Evolutionary conservation across 2,888 invertebrate species (phyloP).

Genomic region (Hirtodrosophila confusa): DNA sequence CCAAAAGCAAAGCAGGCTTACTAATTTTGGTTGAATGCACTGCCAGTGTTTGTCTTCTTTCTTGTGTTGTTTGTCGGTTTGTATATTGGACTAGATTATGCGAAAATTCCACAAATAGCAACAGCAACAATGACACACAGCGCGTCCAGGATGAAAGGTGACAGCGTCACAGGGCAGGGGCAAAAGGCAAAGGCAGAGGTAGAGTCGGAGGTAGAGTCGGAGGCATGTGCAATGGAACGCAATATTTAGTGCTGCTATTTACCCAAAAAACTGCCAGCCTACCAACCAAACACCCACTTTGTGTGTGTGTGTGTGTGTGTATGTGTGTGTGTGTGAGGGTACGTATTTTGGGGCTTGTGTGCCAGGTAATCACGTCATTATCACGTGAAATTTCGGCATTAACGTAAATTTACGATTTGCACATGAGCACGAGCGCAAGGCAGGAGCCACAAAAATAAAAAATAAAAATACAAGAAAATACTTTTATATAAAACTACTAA

Average conservation of each 20-base stretch:
- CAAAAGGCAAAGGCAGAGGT: not conserved
- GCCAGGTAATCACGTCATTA: constrained; percentile 81
- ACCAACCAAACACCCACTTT: not conserved
- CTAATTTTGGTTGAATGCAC: constrained; percentile 34
- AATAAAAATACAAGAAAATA: constrained; percentile 44
- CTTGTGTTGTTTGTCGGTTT: constrained; percentile 12
- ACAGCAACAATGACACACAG: constrained; percentile 20
- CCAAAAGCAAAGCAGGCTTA: constrained; percentile 8
- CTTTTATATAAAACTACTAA: constrained; percentile 58
- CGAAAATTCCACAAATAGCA: constrained; percentile 36
- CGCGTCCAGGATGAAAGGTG: constrained; percentile 29
- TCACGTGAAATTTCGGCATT: constrained; percentile 80
- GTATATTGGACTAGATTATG: constrained; percentile 39
- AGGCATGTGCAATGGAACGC: constrained; percentile 59
- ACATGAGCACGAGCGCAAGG: constrained; percentile 62
- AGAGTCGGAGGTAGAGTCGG: constrained; percentile 1
- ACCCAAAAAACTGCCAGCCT: constrained; percentile 30
- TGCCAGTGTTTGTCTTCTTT: constrained; percentile 3
- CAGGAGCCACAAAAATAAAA: constrained; percentile 32
- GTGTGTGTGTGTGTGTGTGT: constrained; percentile 4
- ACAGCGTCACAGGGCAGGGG: constrained; percentile 14
- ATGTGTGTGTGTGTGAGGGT: constrained; percentile 11
- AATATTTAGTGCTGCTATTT: constrained; percentile 37
- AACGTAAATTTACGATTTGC: constrained; percentile 79
- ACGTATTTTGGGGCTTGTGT: constrained; percentile 43